phyloP scores from a whole-genome alignment of 2,113 vertebrate genomes.

The Mungos mungo region DNA sequence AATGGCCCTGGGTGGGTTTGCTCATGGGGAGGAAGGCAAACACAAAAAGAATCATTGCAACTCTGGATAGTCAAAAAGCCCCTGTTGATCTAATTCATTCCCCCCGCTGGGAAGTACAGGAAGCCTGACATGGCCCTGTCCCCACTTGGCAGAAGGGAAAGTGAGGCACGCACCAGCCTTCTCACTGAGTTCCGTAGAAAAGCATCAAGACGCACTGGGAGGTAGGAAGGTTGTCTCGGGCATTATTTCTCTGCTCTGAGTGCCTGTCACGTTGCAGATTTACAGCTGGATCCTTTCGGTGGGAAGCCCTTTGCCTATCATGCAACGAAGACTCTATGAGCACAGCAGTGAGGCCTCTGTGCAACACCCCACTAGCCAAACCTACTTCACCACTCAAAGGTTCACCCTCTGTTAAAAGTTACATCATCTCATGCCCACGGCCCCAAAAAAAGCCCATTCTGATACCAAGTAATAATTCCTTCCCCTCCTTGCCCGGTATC shows the following conservation, averaged over 20 bases:
- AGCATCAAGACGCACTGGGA: neutral
- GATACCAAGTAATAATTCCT: neutral
- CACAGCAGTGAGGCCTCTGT: neutral
- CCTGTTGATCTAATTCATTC: neutral
- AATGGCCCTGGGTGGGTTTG: neutral
- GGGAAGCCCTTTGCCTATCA: neutral
- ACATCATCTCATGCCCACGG: neutral
- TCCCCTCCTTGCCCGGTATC: neutral
- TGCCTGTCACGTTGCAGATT: accelerated
- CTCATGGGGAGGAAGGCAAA: neutral
- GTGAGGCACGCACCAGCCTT: accelerated
- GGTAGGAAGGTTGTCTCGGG: neutral
- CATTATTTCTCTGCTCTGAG: neutral
- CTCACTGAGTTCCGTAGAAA: neutral
- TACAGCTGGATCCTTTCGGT: neutral
- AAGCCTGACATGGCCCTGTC: neutral
- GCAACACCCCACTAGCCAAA: neutral
- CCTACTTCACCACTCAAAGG: neutral
- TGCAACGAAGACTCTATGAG: neutral
- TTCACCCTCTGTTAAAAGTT: neutral
- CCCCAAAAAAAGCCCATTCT: neutral
- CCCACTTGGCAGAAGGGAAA: neutral
- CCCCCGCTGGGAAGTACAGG: neutral
- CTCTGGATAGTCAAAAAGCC: neutral
- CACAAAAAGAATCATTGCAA: neutral